phyloP scores from a whole-genome alignment of 2,888 invertebrate species.

The Pandemis cinnamomeana region DNA sequence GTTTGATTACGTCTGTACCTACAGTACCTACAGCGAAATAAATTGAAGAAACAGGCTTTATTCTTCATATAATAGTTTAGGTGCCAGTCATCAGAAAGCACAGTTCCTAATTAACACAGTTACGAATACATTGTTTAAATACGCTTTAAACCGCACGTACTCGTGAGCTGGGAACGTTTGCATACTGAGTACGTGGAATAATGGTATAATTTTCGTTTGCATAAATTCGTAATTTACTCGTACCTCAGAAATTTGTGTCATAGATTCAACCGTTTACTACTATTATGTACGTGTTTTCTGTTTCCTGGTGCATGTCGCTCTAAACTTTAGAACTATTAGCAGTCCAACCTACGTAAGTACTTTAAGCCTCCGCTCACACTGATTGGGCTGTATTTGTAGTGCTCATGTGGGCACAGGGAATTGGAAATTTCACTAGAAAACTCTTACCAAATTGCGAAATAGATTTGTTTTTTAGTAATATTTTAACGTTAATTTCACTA shows the following conservation, averaged over 20 bases:
- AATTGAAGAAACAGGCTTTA: background rate
- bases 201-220: conserved; percentile 10
- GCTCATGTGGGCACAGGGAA: background rate
- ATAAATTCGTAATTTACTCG: background rate
- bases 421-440: background rate
- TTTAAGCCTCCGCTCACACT: too few species aligned
- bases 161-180: conserved; percentile 10
- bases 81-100: background rate
- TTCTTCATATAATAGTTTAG: background rate
- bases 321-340: background rate
- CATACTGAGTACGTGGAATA: conserved; percentile 12
- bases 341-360: too few species aligned
- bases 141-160: conserved; percentile 14
- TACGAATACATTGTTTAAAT: conserved; percentile 23
- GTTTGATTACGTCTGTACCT: background rate
- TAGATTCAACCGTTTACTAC: background rate
- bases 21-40: background rate
- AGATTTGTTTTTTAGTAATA: background rate
- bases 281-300: background rate
- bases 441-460: too few species aligned
- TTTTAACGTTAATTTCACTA: background rate
- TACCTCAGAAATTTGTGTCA: background rate
- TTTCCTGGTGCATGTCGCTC: background rate
- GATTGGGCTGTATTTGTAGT: too few species aligned
- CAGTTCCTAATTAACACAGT: conserved; percentile 19